These are phyloP conservation scores for Poeciliopsis occidentalis DNA, from an alignment of 2,113 vertebrate genomes.

Conservation along the genomic window DNA sequence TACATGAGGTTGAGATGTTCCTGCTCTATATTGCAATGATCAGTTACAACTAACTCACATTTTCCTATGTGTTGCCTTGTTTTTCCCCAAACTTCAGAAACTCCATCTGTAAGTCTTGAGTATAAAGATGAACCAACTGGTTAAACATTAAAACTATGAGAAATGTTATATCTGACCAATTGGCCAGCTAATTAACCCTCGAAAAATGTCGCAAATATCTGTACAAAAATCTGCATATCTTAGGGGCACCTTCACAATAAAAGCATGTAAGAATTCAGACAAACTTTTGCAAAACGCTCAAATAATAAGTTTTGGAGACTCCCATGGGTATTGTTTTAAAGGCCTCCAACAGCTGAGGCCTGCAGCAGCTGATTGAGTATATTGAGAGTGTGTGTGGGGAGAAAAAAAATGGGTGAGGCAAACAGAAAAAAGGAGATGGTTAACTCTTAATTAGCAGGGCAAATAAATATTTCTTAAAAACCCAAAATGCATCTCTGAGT, in stretches of 20 bases:
- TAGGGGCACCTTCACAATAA: constrained; percentile 22
- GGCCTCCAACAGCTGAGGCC: constrained; percentile 53
- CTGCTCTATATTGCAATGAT: not conserved
- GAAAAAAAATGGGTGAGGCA: constrained; percentile 21
- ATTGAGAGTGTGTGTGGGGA: not conserved
- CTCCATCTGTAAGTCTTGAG: not conserved
- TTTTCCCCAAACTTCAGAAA: too few relatives aligned
- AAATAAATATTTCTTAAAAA: not conserved
- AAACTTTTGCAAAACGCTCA: not conserved
- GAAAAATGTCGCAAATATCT: not conserved
- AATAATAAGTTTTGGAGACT: constrained; percentile 17
- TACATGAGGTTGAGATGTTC: not conserved
- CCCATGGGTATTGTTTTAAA: constrained; percentile 27
- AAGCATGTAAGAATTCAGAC: constrained; percentile 1
- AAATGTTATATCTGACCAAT: not conserved
- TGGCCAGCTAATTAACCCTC: not conserved
- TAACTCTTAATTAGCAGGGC: constrained; percentile 1
- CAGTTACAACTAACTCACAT: not conserved
- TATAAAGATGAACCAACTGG: not conserved
- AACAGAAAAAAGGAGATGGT: not conserved
- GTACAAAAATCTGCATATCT: not conserved
- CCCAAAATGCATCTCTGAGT: not conserved
- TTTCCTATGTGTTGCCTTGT: not conserved
- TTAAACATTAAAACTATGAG: not conserved
- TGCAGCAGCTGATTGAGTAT: constrained; percentile 49